phyloP scores from a whole-genome alignment of 2,113 vertebrate species.

The Psephotus haematonotus region DNA sequence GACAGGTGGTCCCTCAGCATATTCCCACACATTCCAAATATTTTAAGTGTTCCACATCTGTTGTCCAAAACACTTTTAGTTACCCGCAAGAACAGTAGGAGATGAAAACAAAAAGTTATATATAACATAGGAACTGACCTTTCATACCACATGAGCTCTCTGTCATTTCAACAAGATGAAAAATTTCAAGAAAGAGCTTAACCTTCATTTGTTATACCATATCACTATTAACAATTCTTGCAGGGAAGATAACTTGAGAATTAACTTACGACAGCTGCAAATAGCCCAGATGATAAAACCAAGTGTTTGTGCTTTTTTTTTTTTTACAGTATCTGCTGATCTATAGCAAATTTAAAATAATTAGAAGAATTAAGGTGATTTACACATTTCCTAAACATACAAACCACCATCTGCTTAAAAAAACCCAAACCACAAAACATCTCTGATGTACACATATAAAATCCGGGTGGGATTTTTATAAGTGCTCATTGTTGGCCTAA shows the following conservation, averaged over 20 bases:
- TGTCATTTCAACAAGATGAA: slow-evolving; percentile 15
- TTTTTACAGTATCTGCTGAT: neutral
- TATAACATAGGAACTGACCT: slow-evolving; percentile 45
- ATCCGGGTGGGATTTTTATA: neutral
- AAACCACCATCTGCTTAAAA: neutral
- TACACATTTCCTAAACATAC: neutral
- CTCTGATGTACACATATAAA: neutral
- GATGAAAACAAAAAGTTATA: slow-evolving; percentile 49
- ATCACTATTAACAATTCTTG: slow-evolving; percentile 28
- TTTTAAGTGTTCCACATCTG: slow-evolving; percentile 64
- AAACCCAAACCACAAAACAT: neutral
- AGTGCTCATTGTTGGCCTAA: neutral
- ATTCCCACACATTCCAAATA: slow-evolving; percentile 57
- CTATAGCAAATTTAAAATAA: neutral
- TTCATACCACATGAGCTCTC: neutral
- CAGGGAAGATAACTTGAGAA: slow-evolving; percentile 15
- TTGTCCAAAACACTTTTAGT: slow-evolving; percentile 51
- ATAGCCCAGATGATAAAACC: neutral
- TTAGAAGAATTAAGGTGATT: neutral
- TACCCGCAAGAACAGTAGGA: slow-evolving; percentile 23
- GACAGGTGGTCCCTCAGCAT: slow-evolving; percentile 66
- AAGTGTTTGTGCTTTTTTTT: neutral
- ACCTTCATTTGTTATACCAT: neutral
- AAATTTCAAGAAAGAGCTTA: neutral
- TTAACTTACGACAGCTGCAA: slow-evolving; percentile 47